A percentile compares a stretch with the other conserved stretches of the same genome.
Conservation (phyloP, 2,797 vertebrate species). For the Hippopotamyrus pictus region DNA sequence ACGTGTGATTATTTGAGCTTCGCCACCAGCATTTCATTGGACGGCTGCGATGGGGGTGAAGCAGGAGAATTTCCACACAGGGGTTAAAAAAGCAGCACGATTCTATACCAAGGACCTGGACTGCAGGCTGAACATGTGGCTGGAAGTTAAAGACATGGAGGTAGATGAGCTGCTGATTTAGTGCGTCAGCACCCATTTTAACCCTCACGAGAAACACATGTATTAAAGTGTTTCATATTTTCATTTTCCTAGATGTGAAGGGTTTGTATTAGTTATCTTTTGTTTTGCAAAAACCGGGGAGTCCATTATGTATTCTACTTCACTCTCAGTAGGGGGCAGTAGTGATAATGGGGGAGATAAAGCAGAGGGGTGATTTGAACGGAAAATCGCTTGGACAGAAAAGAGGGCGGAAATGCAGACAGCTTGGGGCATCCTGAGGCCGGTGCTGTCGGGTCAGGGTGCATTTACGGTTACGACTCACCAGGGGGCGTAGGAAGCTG, state of each 20-base stretch:
- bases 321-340: not conserved
- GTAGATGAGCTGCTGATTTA: not conserved
- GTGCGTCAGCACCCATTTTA: not conserved
- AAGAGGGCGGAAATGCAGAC: not conserved
- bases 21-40: not conserved
- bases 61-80: not conserved
- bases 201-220: not conserved
- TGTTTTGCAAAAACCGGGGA: not conserved
- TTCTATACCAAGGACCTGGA: not conserved
- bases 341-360: not conserved
- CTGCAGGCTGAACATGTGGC: not conserved
- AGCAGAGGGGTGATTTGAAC: not conserved
- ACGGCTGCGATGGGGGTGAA: not conserved
- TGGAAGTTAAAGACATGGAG: not conserved
- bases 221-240: not conserved
- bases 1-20: not conserved
- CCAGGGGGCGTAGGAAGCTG: constrained; percentile 82
- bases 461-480: constrained; percentile 51
- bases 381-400: not conserved
- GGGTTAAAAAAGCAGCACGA: not conserved
- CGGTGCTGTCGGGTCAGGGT: not conserved
- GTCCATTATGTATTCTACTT: not conserved
- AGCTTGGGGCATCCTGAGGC: not conserved
- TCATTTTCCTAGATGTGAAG: not conserved
- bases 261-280: not conserved